Evolutionary conservation across 2,113 vertebrate species (phyloP).

Genomic region (Megaceryle maxima): DNA sequence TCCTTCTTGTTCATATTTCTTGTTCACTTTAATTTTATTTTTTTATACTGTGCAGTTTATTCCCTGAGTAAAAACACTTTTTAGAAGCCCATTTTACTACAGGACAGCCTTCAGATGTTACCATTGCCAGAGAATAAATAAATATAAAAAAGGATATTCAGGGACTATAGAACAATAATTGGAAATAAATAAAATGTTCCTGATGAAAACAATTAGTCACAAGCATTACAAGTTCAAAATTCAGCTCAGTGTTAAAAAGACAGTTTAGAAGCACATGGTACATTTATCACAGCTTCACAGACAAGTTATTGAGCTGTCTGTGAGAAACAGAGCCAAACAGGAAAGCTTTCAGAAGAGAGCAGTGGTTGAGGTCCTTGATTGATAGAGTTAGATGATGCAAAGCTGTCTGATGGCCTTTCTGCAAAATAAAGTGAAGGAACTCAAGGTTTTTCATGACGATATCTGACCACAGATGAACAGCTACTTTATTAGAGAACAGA

Average conservation of each 20-base stretch:
- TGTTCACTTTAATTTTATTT: slow-evolving; percentile 16
- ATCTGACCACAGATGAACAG: slow-evolving; percentile 81
- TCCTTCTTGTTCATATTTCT: neutral
- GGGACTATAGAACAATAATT: slow-evolving; percentile 28
- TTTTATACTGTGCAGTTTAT: neutral
- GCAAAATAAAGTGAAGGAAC: slow-evolving; percentile 77
- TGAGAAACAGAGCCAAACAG: slow-evolving; percentile 81
- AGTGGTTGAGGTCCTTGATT: slow-evolving; percentile 77
- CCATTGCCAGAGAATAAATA: neutral
- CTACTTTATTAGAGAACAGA: slow-evolving; percentile 76
- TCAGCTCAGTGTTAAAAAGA: slow-evolving; percentile 73
- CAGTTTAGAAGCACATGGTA: slow-evolving; percentile 70
- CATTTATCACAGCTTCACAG: slow-evolving; percentile 81
- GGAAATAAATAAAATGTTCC: slow-evolving; percentile 64
- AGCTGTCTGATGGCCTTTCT: slow-evolving; percentile 78
- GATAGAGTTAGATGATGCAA: slow-evolving; percentile 81
- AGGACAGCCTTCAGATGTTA: slow-evolving; percentile 11
- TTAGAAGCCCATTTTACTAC: neutral
- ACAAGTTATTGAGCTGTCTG: slow-evolving; percentile 86
- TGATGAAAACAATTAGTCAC: slow-evolving; percentile 68
- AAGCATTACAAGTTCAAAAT: slow-evolving; percentile 67
- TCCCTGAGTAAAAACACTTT: neutral
- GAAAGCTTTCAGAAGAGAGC: slow-evolving; percentile 79
- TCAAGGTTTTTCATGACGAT: slow-evolving; percentile 78
- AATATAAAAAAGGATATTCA: slow-evolving; percentile 32